phyloP scores from a whole-genome alignment of 1,140 invertebrate genomes.

The Branchinecta lynchi region DNA sequence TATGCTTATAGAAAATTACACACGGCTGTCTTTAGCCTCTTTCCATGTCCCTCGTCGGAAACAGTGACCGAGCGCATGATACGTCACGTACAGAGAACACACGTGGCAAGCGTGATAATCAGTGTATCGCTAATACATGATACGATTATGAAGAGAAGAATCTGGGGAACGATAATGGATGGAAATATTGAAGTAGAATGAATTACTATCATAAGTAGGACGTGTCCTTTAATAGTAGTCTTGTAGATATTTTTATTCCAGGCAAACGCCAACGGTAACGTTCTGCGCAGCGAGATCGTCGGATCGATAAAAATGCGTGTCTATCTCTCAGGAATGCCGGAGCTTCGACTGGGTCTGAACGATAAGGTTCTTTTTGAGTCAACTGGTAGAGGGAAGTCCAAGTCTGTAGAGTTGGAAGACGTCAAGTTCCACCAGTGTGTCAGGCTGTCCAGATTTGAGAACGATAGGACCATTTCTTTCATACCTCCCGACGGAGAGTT shows the following conservation, averaged over 20 bases:
- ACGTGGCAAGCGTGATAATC: no score
- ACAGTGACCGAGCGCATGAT: no score
- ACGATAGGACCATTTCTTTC: slow-evolving; percentile 95
- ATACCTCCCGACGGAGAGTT: slow-evolving; percentile 99
- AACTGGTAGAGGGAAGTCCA: slow-evolving; percentile 92
- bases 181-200: no score
- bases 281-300: slow-evolving; percentile 93
- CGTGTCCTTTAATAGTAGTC: slow-evolving; percentile 8
- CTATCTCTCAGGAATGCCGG: slow-evolving; percentile 98
- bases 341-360: slow-evolving; percentile 91
- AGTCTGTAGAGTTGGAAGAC: slow-evolving; percentile 97
- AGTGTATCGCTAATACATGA: no score
- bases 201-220: no score
- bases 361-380: slow-evolving; percentile 98
- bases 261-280: slow-evolving; percentile 96
- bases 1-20: no score
- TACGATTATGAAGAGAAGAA: no score
- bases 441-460: slow-evolving; percentile 89
- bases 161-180: no score
- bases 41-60: no score
- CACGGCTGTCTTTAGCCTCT: no score
- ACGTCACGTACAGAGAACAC: no score
- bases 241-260: slow-evolving; percentile 26
- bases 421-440: slow-evolving; percentile 99
- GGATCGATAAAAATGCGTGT: slow-evolving; percentile 99